A percentile compares a stretch with the other conserved stretches of the same genome.
Conservation (phyloP, 2,797 vertebrate species). For the Lophius americanus region DNA sequence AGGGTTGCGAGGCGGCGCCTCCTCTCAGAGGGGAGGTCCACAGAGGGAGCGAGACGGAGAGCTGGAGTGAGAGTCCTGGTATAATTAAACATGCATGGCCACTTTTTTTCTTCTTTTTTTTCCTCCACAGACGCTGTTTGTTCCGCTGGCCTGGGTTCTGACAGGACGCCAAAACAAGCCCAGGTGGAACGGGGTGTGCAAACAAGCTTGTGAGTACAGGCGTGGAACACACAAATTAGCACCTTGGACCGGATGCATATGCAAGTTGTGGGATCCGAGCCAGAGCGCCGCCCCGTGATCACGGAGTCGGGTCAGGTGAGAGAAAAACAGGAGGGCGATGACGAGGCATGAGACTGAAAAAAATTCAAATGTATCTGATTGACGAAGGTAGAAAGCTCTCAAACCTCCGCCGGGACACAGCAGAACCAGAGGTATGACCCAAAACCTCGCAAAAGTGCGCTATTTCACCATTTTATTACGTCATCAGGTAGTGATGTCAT, state of each 20-base stretch:
- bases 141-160: conserved; percentile 94
- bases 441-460: no score
- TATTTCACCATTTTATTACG: no score
- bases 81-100: conserved; percentile 98
- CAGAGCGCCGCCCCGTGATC: conserved; percentile 56
- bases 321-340: conserved; percentile 54
- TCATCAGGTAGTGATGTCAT: no score
- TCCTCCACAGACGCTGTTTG: conserved; percentile 86
- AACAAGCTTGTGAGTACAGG: conserved; percentile 94
- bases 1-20: conserved; percentile 85
- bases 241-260: conserved; percentile 91
- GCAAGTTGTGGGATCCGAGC: conserved; percentile 84
- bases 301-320: conserved; percentile 55
- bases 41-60: conserved; percentile 72
- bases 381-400: not conserved
- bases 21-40: conserved; percentile 88
- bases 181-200: conserved; percentile 95
- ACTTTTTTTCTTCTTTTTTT: conserved; percentile 74
- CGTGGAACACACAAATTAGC: conserved; percentile 95
- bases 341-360: not conserved
- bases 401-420: no score
- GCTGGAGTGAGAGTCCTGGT: conserved; percentile 76
- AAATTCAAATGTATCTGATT: not conserved
- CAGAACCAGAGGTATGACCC: no score
- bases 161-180: conserved; percentile 95